Percentiles rank a stretch among this genome's conserved stretches.
Evolutionary conservation across 2,113 vertebrate species (phyloP).

Genomic region (Vireo altiloquus): DNA sequence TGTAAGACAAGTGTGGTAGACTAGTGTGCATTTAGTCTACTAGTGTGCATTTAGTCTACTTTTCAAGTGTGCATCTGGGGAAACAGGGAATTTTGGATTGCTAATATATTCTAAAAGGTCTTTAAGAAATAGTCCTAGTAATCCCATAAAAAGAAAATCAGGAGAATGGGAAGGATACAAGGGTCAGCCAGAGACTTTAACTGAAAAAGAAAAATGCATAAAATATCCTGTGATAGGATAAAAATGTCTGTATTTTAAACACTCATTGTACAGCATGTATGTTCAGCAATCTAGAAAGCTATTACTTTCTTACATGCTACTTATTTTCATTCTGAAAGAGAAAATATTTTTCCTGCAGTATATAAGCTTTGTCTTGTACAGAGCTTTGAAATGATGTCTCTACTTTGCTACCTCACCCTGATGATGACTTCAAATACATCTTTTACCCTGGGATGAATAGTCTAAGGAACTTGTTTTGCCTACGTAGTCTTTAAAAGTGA

Average conservation of each 20-base stretch:
- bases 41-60: not conserved
- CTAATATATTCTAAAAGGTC: not conserved
- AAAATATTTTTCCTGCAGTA: not conserved
- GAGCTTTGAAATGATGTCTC: not conserved
- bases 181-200: not conserved
- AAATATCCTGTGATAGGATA: not conserved
- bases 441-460: not conserved
- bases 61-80: not conserved
- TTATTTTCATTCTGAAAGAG: not conserved
- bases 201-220: not conserved
- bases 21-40: accelerated
- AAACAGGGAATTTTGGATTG: not conserved
- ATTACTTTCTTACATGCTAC: not conserved
- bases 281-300: not conserved
- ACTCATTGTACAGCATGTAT: too few species aligned
- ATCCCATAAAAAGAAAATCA: not conserved
- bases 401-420: accelerated
- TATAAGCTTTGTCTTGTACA: not conserved
- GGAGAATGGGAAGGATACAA: not conserved
- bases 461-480: not conserved
- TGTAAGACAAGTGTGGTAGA: not conserved
- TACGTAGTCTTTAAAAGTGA: accelerated
- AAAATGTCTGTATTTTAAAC: not conserved
- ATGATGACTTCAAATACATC: not conserved
- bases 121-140: not conserved